phyloP scores from a whole-genome alignment of 2,797 vertebrate species.

The Psittacula echo region DNA sequence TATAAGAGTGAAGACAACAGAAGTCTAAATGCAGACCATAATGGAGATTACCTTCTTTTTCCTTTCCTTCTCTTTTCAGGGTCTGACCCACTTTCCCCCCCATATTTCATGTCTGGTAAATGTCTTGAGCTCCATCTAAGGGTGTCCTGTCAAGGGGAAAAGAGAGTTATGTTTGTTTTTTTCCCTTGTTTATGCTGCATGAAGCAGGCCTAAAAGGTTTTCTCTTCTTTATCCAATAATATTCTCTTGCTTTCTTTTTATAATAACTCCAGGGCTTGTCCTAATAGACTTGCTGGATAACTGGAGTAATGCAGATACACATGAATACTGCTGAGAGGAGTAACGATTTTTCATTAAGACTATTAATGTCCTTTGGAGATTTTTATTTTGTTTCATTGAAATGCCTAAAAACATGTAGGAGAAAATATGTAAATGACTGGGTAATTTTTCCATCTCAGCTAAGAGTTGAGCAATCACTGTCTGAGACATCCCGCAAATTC shows the following conservation, averaged over 20 bases:
- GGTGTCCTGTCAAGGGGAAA: slow-evolving; percentile 24
- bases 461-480: background rate
- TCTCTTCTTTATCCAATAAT: background rate
- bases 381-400: background rate
- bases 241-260: background rate
- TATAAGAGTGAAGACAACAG: background rate
- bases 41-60: background rate
- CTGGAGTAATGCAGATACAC: background rate
- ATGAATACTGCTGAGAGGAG: background rate
- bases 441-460: background rate
- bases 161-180: slow-evolving; percentile 31
- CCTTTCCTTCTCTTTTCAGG: background rate
- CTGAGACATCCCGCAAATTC: background rate
- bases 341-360: background rate
- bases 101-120: background rate
- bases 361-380: background rate
- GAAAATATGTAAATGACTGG: background rate
- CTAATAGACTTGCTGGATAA: background rate
- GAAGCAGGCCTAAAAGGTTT: background rate
- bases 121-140: slow-evolving; percentile 34
- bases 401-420: background rate
- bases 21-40: background rate
- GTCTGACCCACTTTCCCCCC: background rate
- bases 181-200: slow-evolving; percentile 9
- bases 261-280: slow-evolving; percentile 2